phyloP scores from a whole-genome alignment of 2,113 vertebrate species.

The Dromiciops gliroides region DNA sequence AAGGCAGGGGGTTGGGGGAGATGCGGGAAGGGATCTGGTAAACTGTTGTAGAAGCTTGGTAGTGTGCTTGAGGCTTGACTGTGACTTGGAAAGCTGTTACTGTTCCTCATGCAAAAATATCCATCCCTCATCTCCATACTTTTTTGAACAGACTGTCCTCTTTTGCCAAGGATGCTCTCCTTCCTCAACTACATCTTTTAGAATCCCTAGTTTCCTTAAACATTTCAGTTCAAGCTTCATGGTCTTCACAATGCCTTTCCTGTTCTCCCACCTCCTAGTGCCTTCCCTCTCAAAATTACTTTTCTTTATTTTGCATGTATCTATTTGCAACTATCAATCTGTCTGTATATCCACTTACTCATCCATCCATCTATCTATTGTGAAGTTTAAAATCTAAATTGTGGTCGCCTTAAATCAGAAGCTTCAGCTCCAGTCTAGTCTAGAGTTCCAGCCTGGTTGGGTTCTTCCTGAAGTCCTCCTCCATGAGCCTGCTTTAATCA shows the following conservation, averaged over 20 bases:
- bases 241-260: neutral
- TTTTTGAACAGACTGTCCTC: neutral
- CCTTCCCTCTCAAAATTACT: neutral
- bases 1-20: neutral
- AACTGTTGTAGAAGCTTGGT: neutral
- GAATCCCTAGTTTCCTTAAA: neutral
- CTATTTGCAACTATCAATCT: neutral
- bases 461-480: too few species aligned
- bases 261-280: neutral
- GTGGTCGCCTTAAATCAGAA: too few species aligned
- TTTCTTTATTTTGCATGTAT: neutral
- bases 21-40: neutral
- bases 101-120: neutral
- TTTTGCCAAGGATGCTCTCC: neutral
- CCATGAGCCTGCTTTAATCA: too few species aligned
- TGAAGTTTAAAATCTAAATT: too few species aligned
- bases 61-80: neutral
- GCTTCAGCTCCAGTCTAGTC: too few species aligned
- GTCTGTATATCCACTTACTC: too few species aligned
- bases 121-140: neutral
- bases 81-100: neutral
- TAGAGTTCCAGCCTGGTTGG: too few species aligned
- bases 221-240: neutral
- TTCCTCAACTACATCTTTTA: neutral
- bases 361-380: too few species aligned